Conservation (phyloP, 2,113 vertebrate species). For the Gallinago paraguaiae region DNA sequence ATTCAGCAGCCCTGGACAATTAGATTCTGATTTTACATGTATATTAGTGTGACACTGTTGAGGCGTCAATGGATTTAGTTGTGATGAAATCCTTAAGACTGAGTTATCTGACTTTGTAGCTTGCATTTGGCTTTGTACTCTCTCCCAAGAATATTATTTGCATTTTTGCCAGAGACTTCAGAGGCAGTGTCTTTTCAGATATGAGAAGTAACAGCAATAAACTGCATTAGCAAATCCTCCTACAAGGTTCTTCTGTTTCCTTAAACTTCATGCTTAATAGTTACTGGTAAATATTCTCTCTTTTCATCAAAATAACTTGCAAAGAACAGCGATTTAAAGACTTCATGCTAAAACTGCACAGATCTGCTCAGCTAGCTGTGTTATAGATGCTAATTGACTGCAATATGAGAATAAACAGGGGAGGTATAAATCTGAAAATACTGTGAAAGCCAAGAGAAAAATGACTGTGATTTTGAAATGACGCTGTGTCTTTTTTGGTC, state of each 20-base stretch:
- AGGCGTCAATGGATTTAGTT: background rate
- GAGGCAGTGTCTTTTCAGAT: background rate
- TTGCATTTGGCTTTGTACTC: background rate
- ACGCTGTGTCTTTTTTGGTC: background rate
- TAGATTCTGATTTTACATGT: background rate
- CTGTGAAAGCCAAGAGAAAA: background rate
- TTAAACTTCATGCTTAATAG: constrained; percentile 23
- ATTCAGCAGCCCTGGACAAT: background rate
- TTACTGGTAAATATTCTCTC: background rate
- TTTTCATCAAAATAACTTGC: constrained; percentile 2
- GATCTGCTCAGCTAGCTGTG: background rate
- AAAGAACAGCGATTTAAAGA: background rate
- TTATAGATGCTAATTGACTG: constrained; percentile 7
- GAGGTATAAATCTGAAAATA: background rate
- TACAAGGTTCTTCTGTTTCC: constrained; percentile 11
- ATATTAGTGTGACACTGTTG: background rate
- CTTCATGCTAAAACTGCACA: background rate
- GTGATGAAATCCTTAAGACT: background rate
- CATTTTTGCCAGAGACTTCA: background rate
- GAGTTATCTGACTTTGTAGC: background rate
- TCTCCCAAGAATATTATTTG: constrained; percentile 18
- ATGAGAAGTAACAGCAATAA: constrained; percentile 32
- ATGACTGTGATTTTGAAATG: constrained; percentile 19
- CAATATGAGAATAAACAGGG: background rate
- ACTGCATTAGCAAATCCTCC: constrained; percentile 29